Evolutionary conservation across 2,888 invertebrate species (phyloP), one percentile per base, ranked within the genome.

Genomic region (Calameuta idolon): DNA sequence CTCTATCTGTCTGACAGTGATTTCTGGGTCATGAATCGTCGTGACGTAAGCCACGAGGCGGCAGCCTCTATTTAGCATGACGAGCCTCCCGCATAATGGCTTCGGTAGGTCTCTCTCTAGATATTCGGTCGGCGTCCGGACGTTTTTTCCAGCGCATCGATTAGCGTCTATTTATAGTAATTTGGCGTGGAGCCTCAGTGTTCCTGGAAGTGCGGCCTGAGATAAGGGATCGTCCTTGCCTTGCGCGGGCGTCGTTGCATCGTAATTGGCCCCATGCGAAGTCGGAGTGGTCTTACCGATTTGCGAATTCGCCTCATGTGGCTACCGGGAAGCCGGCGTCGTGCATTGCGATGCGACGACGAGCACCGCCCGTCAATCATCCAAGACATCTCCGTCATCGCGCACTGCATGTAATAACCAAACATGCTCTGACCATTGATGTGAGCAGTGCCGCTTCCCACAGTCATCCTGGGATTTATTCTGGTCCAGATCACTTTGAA

Each of bases 221-320:
- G 88, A 89, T 90, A 88, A 90, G 88, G 83, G 83, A 89, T 91
- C 90, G 90, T 89, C 91, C 90, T 91, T 90, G 91, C 89, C 80
- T 84, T 77, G 81, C 81, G 81, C 35, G 76, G 69, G 33, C 73
- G 34, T 37, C 69, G 69, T 79, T 84, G 88, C 87, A 88, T 88
- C 79, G 85, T 83, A 87, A 87, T 87, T 83, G 33, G 34, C 74
- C 11, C 69, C 68, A 74, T 79, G 77, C 11, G 33, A 77, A 75
- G 74, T 80, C 79, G 78, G 83, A 79, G 78, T 75, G 79, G 75
- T 81, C 33, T 55, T 83, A 81, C 81, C 83, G 79, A 87, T 85
- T 91, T 90, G 87, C 84, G 85, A 84, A 90, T 91, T 90, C 91
- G 84, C 82, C 82, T 90, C 91, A 91, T 88, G 91, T 86, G 84